Evolutionary conservation across 2,888 invertebrate species (phyloP), one percentile per base, ranked within the genome.

Genomic region (Mesodorylaimus sp.): DNA sequence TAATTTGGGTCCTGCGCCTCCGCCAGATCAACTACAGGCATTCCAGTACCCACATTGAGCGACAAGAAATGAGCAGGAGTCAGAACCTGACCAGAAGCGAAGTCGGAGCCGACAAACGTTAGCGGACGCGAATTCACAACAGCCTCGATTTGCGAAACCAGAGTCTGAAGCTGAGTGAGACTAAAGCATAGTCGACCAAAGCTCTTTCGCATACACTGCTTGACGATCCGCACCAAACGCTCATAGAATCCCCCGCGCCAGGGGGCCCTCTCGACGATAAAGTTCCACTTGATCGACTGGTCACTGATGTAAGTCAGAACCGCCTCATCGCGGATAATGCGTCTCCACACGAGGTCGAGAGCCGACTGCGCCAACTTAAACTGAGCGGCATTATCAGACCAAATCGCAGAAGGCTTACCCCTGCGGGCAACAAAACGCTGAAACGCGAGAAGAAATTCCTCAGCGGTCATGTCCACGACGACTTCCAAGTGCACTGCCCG

Each of bases 171-270:
- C n/a, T n/a, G n/a, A n/a, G n/a, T n/a, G n/a, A n/a, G n/a, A n/a
- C n/a, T n/a, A n/a, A n/a, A n/a, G n/a, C n/a, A n/a, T n/a, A n/a
- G n/a, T n/a, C n/a, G n/a, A n/a, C n/a, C n/a, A n/a, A n/a, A n/a
- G n/a, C n/a, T n/a, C n/a, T n/a, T n/a, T n/a, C n/a, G n/a, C n/a
- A n/a, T n/a, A n/a, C 13, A 13, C 7, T 52, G 50, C 53, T 72
- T 71, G 3, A 69, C 36, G 3, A 65, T 46, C 7, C 64, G 59
- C 10, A 70, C 58, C 2, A 71, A 53, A 21, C 68, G 55, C 55
- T 71, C 69, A 60, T 66, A 71, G 55, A 63, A 66, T 41, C 70
- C 69, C 45, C 69, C 68, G 67, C 66, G 66, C 69, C 70, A 71
- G 1, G 68, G 56, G 2, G 68, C 64, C 0, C 59, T 54, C 2